Evolutionary conservation across 2,797 vertebrate species (phyloP).

Genomic region (Myotis myotis): DNA sequence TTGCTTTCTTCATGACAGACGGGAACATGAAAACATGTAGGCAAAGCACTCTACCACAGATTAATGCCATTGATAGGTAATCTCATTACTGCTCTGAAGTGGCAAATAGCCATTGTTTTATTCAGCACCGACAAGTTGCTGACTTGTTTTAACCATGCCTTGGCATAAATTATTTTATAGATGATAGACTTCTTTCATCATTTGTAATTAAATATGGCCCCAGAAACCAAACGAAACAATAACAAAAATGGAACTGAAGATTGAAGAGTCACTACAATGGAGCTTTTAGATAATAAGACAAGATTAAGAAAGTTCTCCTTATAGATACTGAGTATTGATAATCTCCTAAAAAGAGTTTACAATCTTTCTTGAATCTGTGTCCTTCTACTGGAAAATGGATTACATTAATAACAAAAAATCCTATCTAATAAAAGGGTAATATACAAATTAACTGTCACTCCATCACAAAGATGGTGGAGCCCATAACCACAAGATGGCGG

Average conservation of each 20-base stretch:
- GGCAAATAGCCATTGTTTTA: not conserved
- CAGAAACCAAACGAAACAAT: not conserved
- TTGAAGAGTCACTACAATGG: not conserved
- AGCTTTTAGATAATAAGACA: not conserved
- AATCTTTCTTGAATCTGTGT: not conserved
- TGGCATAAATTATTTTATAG: not conserved
- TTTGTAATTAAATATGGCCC: not conserved
- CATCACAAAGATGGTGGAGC: too few relatives aligned
- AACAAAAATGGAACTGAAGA: not conserved
- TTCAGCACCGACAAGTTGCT: not conserved
- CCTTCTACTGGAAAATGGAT: not conserved
- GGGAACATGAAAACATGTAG: not conserved
- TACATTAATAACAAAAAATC: not conserved
- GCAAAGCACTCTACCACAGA: not conserved
- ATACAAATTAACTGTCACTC: too few relatives aligned
- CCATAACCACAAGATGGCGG: too few relatives aligned
- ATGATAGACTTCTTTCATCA: not conserved
- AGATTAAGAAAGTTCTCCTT: not conserved
- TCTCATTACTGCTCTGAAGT: not conserved
- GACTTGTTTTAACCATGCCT: not conserved
- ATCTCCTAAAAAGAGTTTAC: not conserved
- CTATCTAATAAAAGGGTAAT: too few relatives aligned
- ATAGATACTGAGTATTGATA: not conserved
- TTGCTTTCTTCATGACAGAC: not conserved
- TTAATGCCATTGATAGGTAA: not conserved